phyloP scores from a whole-genome alignment of 2,113 vertebrate species.

The Aythya baeri region DNA sequence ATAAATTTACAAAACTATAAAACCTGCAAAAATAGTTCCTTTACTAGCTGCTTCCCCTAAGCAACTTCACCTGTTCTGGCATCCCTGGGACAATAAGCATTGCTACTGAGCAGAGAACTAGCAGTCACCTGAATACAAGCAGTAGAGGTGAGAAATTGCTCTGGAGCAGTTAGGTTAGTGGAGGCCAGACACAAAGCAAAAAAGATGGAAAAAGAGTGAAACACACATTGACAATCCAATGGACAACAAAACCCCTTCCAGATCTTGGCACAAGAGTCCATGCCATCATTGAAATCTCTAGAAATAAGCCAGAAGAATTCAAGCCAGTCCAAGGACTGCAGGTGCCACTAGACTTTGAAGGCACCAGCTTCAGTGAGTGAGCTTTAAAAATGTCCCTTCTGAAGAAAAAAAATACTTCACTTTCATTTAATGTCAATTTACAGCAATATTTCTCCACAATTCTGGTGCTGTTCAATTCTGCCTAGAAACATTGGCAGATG shows the following conservation, averaged over 20 bases:
- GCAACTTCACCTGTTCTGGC: background rate
- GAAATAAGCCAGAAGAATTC: background rate
- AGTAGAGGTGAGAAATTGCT: background rate
- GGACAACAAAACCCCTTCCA: background rate
- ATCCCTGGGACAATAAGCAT: background rate
- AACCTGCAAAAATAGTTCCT: background rate
- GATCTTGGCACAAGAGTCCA: background rate
- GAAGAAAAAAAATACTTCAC: background rate
- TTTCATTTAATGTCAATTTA: background rate
- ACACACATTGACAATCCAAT: rapidly evolving
- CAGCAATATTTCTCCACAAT: background rate
- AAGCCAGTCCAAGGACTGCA: background rate
- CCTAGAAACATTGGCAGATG: background rate
- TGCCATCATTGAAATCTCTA: background rate
- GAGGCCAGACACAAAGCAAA: background rate
- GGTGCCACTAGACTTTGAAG: background rate
- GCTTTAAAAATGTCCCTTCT: background rate
- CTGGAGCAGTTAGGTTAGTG: background rate
- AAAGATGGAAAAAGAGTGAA: background rate
- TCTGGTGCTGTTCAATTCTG: background rate
- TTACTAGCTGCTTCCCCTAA: background rate
- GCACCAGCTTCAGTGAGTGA: background rate
- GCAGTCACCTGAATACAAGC: background rate
- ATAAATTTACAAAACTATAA: background rate
- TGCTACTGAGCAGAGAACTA: background rate